Evolutionary conservation across 2,888 invertebrate genomes (phyloP), one percentile per base, ranked within the genome.

Genomic region (Andrena bucephala): DNA sequence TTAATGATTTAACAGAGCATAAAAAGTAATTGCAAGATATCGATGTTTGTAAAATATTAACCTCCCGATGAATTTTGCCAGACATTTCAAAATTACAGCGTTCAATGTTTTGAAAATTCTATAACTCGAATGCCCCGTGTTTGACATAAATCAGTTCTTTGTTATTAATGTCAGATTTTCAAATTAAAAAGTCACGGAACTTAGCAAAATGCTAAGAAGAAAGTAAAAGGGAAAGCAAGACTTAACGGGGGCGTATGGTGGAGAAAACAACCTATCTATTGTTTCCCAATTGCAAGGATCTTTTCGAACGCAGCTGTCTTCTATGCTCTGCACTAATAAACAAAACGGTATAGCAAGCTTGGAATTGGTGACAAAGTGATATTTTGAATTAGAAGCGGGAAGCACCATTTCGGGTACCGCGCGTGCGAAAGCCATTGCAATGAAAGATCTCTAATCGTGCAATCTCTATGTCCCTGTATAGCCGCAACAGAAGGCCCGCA

Each of bases 401-500:
- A 20, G 16, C 4, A 10, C 57, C 57, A 29, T 27, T 42, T n/a
- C n/a, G 52, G 7, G 36, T 31, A 27, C 42, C 52, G 7, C 16
- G n/a, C 33, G 60, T 31, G 31, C 31, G 24, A 42, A 6, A 6
- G 20, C 36, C 48, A 62, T 29, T 67, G 16, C 20, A 65, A 16
- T 5, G 10, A 36, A 48, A 59, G 20, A 62, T 84, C 54, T 85
- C 72, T 88, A 82, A 88, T 88, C 62, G 3, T 63, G 57, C 73
- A 81, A 85, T 87, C 85, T 91, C 84, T 92, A 84, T 93, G 90
- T 92, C 90, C 90, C 87, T 89, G 91, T 94, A 86, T 94, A 94
- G 94, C 93, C 94, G 90, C 94, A 86, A 86, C 88, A 93, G 92
- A 94, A 94, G 93, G 93, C 92, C 91, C 94, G 94, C 93, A 94